These are phyloP conservation scores for Aethes cnicana DNA, from an alignment of 2,888 invertebrate genomes.

Conservation along the genomic window DNA sequence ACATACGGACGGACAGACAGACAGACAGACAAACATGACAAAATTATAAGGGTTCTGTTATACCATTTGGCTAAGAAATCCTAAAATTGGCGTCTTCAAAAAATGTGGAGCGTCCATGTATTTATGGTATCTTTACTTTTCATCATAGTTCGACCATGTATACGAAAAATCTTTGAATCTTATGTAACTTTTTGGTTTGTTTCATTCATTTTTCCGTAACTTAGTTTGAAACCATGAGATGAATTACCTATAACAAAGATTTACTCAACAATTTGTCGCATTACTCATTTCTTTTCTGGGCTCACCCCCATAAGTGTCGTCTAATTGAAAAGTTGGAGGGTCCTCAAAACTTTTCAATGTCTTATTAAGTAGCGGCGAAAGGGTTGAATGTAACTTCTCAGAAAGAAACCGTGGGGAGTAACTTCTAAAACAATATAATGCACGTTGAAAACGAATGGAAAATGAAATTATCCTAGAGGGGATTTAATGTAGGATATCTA, in stretches of 20 bases:
- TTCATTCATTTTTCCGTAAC: no score
- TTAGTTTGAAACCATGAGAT: not conserved
- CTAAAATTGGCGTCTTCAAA: no score
- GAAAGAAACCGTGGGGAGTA: conserved; percentile 14
- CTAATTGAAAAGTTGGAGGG: conserved; percentile 27
- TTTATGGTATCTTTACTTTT: not conserved
- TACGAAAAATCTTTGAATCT: no score
- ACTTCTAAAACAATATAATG: conserved; percentile 22
- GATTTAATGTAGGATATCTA: not conserved
- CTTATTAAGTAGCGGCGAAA: conserved; percentile 24
- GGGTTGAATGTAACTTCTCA: conserved; percentile 24
- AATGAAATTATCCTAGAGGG: conserved; percentile 14
- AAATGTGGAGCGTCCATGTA: no score
- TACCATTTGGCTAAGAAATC: no score
- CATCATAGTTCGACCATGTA: no score
- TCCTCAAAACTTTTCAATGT: conserved; percentile 27
- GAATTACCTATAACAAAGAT: conserved; percentile 16
- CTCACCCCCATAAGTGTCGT: conserved; percentile 23
- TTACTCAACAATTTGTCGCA: conserved; percentile 14
- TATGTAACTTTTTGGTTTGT: no score
- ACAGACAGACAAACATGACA: no score
- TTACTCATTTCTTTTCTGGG: conserved; percentile 17
- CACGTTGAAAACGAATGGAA: conserved; percentile 20
- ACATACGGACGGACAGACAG: no score
- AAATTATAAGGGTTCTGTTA: no score